Evolutionary conservation across 2,113 vertebrate species (phyloP).

Genomic region (Anolis carolinensis): DNA sequence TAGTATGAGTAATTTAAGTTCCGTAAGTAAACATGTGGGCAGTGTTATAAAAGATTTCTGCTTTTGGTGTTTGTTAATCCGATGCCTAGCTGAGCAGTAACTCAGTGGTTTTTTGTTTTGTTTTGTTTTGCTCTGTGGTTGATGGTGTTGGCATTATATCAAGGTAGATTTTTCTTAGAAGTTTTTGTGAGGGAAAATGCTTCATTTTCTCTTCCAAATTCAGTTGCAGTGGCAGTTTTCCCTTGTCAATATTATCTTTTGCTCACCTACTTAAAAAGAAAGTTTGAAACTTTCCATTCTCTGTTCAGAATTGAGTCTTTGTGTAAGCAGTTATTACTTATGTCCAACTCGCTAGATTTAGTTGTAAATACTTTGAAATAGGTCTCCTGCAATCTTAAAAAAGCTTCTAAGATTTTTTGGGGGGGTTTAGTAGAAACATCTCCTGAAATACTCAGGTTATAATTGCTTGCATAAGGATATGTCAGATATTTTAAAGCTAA

Average conservation of each 20-base stretch:
- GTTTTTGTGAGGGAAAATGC: slow-evolving; percentile 1
- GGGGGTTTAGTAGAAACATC: slow-evolving; percentile 37
- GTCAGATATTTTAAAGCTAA: slow-evolving; percentile 7
- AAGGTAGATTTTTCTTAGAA: background rate
- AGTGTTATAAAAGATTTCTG: background rate
- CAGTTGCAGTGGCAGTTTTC: slow-evolving; percentile 10
- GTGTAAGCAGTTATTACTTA: slow-evolving; percentile 46
- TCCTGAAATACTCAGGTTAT: slow-evolving; percentile 20
- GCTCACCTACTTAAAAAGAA: slow-evolving; percentile 29
- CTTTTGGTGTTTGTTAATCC: background rate
- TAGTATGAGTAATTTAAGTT: background rate
- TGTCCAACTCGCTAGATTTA: slow-evolving; percentile 48
- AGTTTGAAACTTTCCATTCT: slow-evolving; percentile 11
- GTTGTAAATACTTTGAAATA: slow-evolving; percentile 42
- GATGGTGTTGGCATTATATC: slow-evolving; percentile 2
- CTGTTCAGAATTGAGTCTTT: slow-evolving; percentile 44
- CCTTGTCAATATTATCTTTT: slow-evolving; percentile 53
- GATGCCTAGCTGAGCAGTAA: background rate
- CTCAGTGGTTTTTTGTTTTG: background rate
- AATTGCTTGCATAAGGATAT: slow-evolving; percentile 39
- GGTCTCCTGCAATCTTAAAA: background rate
- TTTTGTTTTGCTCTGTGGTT: background rate
- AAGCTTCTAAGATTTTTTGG: background rate
- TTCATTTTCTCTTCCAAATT: slow-evolving; percentile 19
- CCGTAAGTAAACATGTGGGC: background rate